phyloP scores from a whole-genome alignment of 2,797 vertebrate genomes.

The Acipenser ruthenus region DNA sequence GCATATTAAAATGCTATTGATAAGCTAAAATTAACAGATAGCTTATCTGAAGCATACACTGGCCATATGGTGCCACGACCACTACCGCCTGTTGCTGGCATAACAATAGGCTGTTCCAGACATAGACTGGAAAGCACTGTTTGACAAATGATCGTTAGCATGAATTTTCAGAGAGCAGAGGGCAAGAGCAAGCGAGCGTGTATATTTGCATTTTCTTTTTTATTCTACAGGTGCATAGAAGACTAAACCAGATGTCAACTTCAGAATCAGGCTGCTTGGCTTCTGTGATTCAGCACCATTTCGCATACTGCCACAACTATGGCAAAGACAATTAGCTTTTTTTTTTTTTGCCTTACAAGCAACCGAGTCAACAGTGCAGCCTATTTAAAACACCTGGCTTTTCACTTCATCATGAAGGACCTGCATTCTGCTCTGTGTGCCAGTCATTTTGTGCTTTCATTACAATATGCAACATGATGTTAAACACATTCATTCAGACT shows the following conservation, averaged over 20 bases:
- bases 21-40: slow-evolving; percentile 71
- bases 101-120: slow-evolving; percentile 81
- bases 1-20: slow-evolving; percentile 77
- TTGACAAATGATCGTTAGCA: slow-evolving; percentile 75
- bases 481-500: background rate
- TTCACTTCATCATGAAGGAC: slow-evolving; percentile 71
- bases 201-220: slow-evolving; percentile 72
- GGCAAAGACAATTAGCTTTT: slow-evolving; percentile 69
- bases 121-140: slow-evolving; percentile 61
- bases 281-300: slow-evolving; percentile 51
- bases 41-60: slow-evolving; percentile 81
- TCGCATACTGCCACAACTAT: slow-evolving; percentile 51
- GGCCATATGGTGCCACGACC: slow-evolving; percentile 87
- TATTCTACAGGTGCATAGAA: slow-evolving; percentile 83
- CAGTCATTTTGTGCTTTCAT: slow-evolving; percentile 58
- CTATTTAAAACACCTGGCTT: slow-evolving; percentile 80
- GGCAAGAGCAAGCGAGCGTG: slow-evolving; percentile 47
- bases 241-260: slow-evolving; percentile 92
- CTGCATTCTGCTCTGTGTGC: slow-evolving; percentile 60
- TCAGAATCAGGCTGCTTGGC: slow-evolving; percentile 64
- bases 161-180: slow-evolving; percentile 46
- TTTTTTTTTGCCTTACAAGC: slow-evolving; percentile 45
- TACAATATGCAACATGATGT: slow-evolving; percentile 38
- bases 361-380: slow-evolving; percentile 67
- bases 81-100: slow-evolving; percentile 82